A percentile compares a stretch with the other conserved stretches of the same genome.
phyloP scores from a whole-genome alignment of 2,113 vertebrate genomes.

The Rhea americana region DNA sequence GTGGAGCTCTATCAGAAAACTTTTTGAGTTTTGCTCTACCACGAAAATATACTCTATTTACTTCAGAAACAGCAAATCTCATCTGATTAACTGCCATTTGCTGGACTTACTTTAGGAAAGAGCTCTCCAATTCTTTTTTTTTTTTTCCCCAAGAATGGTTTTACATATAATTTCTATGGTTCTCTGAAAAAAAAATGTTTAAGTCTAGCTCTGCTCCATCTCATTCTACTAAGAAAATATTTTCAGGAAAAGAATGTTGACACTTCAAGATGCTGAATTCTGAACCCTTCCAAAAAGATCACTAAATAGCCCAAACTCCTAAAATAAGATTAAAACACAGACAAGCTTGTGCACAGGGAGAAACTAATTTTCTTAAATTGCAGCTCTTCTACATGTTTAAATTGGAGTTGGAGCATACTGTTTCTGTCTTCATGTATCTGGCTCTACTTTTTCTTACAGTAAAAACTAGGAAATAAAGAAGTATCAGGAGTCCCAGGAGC shows the following conservation, averaged over 20 bases:
- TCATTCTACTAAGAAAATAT: neutral
- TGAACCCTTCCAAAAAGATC: neutral
- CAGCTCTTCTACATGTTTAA: neutral
- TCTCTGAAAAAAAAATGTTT: neutral
- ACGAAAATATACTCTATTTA: neutral
- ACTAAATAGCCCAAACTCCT: neutral
- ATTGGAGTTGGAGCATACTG: neutral
- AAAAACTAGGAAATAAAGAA: slow-evolving; percentile 31
- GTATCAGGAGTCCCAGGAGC: neutral
- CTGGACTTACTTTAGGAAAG: neutral
- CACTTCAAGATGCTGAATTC: neutral
- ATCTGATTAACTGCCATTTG: neutral
- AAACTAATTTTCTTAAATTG: neutral
- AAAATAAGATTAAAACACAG: neutral
- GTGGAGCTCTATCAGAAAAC: neutral
- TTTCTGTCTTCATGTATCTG: neutral
- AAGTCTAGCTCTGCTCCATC: neutral
- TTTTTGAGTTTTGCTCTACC: neutral
- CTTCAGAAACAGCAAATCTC: neutral
- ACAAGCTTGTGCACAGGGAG: neutral
- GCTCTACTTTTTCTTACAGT: neutral
- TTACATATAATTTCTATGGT: neutral
- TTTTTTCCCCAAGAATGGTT: neutral
- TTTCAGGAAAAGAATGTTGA: neutral
- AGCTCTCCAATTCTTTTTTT: neutral